Evolutionary conservation across 2,113 vertebrate genomes (phyloP), one percentile per base, ranked within the genome.

Genomic region (Mastomys coucha): DNA sequence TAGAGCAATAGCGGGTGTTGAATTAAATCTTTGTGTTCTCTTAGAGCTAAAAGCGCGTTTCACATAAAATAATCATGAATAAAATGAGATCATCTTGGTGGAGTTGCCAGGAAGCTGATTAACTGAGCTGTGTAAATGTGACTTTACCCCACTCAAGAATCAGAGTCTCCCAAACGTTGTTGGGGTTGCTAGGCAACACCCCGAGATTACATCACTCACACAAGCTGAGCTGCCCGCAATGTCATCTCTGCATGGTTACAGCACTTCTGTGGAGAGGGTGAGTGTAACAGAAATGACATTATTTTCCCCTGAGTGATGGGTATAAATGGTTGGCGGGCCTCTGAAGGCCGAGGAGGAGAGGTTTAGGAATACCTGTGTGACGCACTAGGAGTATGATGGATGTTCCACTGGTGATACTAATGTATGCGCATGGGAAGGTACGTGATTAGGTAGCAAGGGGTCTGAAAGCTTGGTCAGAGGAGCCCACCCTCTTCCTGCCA

Each of bases 1-100:
- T 93, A 96, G 97, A 98, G 98, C 98, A 86, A 96, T 91, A 78
- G 81, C 96, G 91, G 97, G 96, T 95, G 92, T 95, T 98, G 98
- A 98, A 98, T 98, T 97, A 97, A 97, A 98, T 98, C 98, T 98
- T 98, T 98, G 98, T 98, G 97, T 97, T 93, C 98, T 98, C 98
- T 96, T 96, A 88, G 98, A 82, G 98, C 98, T 97, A 96, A 98
- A 98, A 98, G 98, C 93, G 98, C 98, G 87, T 97, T 97, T 98
- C 98, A 90, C 98, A 98, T 98, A 95, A 98, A 98, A 98, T 98
- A 98, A 98, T 98, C 98, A 98, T 98, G 98, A 98, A 98, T 98
- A 97, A 97, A 98, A 98, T 98, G 98, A 98, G 98, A 94, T 98
- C 98, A 98, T 97, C 84, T 85, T 8, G 65, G 72, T 91, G 3